These are phyloP conservation scores for Drosophila navojoa DNA, from an alignment of 1,140 invertebrate species.

Conservation along the genomic window DNA sequence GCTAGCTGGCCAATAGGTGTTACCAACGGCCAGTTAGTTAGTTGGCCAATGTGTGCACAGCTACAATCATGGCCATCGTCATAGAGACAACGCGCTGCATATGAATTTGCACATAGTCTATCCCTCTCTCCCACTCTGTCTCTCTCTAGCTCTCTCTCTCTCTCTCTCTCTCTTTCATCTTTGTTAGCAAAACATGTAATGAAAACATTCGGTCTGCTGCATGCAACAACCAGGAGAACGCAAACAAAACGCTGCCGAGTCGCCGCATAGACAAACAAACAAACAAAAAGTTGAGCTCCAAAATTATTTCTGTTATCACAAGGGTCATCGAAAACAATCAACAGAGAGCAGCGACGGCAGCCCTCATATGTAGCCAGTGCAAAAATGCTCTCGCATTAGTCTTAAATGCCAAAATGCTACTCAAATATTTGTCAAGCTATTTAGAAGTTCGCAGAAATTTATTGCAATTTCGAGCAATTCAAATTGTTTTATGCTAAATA, in stretches of 20 bases:
- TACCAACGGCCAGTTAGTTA: conserved; percentile 22
- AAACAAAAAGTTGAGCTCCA: conserved; percentile 61
- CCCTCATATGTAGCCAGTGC: background rate
- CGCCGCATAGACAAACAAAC: conserved; percentile 56
- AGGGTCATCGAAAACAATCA: conserved; percentile 53
- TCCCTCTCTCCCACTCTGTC: background rate
- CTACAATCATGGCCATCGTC: background rate
- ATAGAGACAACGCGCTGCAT: conserved; percentile 1
- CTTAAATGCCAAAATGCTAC: background rate
- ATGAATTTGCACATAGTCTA: conserved; percentile 18
- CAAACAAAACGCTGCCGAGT: conserved; percentile 18
- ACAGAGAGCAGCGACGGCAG: background rate
- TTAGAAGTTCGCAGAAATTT: too few relatives aligned
- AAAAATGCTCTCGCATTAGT: background rate
- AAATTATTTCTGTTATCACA: conserved; percentile 72
- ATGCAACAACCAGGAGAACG: conserved; percentile 12
- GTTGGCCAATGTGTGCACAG: conserved; percentile 8
- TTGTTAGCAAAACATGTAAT: conserved; percentile 61
- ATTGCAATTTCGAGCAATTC: too few relatives aligned
- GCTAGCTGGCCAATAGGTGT: conserved; percentile 20
- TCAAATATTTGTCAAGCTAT: background rate
- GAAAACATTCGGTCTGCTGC: conserved; percentile 60
- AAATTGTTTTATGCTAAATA: too few relatives aligned
- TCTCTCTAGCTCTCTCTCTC: background rate
- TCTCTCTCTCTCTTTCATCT: background rate